A percentile compares a stretch with the other conserved stretches of the same genome.
phyloP scores from a whole-genome alignment of 2,113 vertebrate genomes.

The Lophius piscatorius region DNA sequence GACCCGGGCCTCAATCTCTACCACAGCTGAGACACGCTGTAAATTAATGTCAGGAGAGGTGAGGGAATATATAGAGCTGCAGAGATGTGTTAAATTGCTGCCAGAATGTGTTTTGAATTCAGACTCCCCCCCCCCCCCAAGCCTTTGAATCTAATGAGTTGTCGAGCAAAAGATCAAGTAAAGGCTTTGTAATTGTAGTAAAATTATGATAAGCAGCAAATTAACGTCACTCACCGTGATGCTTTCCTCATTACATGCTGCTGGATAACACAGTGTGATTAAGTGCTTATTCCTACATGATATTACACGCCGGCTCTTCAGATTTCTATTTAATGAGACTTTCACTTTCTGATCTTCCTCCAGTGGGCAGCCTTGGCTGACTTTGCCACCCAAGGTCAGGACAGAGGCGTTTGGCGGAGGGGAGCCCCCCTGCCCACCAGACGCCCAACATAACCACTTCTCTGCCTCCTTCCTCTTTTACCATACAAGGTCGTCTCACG shows the following conservation, averaged over 20 bases:
- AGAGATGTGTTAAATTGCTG: constrained; percentile 46
- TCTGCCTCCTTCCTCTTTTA: constrained; percentile 43
- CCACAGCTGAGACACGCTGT: constrained; percentile 33
- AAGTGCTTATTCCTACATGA: constrained; percentile 20
- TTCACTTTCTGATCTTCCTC: constrained; percentile 24
- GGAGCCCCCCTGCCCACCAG: constrained; percentile 51
- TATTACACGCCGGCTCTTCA: constrained; percentile 26
- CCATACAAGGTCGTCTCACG: constrained; percentile 70
- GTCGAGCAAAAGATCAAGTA: constrained; percentile 26
- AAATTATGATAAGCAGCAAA: constrained; percentile 59
- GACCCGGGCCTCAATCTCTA: constrained; percentile 22
- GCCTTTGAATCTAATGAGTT: constrained; percentile 56
- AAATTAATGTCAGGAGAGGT: constrained; percentile 62
- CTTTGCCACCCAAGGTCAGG: constrained; percentile 66
- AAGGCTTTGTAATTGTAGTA: constrained; percentile 32
- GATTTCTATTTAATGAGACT: constrained; percentile 41
- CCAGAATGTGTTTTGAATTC: constrained; percentile 29
- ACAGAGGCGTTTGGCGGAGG: constrained; percentile 22
- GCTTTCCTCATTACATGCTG: constrained; percentile 41
- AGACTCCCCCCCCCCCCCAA: constrained; percentile 42
- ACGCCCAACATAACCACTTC: constrained; percentile 57
- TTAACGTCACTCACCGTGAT: constrained; percentile 57
- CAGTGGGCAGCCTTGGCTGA: constrained; percentile 56
- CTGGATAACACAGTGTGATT: constrained; percentile 25
- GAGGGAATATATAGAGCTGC: constrained; percentile 30